Evolutionary conservation across 2,888 invertebrate species (phyloP), one percentile per base, ranked within the genome.

Genomic region (Melanostoma mellinum): DNA sequence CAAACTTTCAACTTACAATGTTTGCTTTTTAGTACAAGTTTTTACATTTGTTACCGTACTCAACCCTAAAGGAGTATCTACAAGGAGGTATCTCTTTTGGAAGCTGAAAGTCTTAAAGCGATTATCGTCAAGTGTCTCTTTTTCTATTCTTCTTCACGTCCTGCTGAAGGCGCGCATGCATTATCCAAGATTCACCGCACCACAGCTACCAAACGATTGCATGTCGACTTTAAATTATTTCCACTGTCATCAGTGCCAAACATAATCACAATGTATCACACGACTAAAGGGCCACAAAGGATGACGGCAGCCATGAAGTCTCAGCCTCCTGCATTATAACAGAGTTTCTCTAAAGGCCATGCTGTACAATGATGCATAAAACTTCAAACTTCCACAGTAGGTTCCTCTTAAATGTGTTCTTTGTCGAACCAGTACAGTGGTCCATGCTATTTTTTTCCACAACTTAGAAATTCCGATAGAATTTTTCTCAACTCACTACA

Each of bases 251-350:
- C 78, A 73, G 78, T 73, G 67, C 78, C 73, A 73, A 73, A 68
- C 78, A 79, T 79, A 78, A 78, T 73, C 78, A 73, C 75, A 75
- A 71, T 75, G 80, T 69, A 69, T 80, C 80, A 63, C 63, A 75
- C 71, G 75, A 75, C 74, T 73, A 36, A 60, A 79, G 79, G 74
- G 79, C 79, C 68, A 74, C 61, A 42, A 20, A 61, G 42, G 68
- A 68, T 74, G 67, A 61, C 48, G 77, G 35, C 44, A 35, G 9
- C 50, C 46, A 46, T 69, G 69, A 53, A 69, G 63, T 69, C 65
- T 63, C 75, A 38, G 38, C 53, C 60, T 52, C 65, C 53, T 67
- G 58, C 52, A 75, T 53, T 65, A 52, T 68, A 65, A 53, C 55
- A 56, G 58, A 58, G 67, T 72, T 58, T 78, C 65, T 53, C 65